phyloP scores from a whole-genome alignment of 1,140 invertebrate genomes.

The Kradibia gibbosae region DNA sequence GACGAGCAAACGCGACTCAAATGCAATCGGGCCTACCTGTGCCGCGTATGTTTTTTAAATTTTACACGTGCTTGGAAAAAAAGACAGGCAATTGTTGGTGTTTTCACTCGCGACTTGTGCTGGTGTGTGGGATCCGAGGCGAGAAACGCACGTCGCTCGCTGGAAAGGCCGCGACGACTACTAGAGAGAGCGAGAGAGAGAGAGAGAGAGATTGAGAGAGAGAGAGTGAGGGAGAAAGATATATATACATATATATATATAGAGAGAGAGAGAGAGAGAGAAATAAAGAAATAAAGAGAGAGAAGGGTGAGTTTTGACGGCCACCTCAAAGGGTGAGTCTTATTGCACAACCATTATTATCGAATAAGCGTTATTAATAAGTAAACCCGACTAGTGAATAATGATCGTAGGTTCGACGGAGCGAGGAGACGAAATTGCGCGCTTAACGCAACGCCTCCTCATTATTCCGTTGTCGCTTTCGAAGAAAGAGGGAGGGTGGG shows the following conservation, averaged over 20 bases:
- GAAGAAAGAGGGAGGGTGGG: no score
- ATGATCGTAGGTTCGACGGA: background rate
- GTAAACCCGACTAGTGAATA: background rate
- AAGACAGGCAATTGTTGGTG: background rate
- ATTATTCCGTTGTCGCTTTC: no score
- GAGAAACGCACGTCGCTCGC: conserved; percentile 2
- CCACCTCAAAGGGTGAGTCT: conserved; percentile 29
- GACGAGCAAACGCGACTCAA: background rate
- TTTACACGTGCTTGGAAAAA: background rate
- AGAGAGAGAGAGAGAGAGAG: no score
- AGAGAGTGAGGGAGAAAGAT: no score
- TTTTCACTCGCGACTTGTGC: background rate
- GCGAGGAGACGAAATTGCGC: background rate
- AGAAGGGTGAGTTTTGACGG: background rate
- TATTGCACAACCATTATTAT: background rate
- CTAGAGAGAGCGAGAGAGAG: no score
- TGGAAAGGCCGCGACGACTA: background rate
- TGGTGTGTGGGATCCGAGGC: background rate
- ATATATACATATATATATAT: no score
- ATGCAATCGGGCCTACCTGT: background rate
- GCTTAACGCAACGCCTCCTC: no score
- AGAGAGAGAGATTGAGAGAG: no score
- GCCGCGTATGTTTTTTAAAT: conserved; percentile 1
- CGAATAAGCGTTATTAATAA: background rate
- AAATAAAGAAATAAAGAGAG: no score